Evolutionary conservation across 53 echinoderm and acorn worm genomes (phyloP).

Genomic region (Temnopleurus reevesii): DNA sequence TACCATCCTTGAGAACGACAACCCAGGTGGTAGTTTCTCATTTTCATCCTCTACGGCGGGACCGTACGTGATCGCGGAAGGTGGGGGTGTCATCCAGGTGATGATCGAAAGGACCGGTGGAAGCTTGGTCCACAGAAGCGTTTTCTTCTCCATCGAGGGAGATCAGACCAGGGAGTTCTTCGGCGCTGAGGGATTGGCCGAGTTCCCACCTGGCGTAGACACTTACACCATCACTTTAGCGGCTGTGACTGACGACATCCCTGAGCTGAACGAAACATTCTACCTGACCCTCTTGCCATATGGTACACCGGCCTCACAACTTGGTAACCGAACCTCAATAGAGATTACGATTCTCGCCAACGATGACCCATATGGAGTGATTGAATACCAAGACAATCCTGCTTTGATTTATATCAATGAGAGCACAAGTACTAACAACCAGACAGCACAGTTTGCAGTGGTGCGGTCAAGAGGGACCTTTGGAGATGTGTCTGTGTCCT

Average conservation of each 20-base stretch:
- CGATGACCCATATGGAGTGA: conserved; percentile 92
- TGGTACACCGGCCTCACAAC: conserved; percentile 79
- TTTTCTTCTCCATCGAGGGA: conserved; percentile 68
- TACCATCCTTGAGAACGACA: conserved; percentile 90
- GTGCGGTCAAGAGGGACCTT: conserved; percentile 73
- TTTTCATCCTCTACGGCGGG: conserved; percentile 72
- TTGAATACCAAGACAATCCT: conserved; percentile 72
- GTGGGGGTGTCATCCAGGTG: conserved; percentile 63
- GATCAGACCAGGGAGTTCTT: conserved; percentile 74
- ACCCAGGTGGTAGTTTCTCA: conserved; percentile 88
- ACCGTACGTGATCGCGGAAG: conserved; percentile 70
- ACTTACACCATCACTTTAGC: conserved; percentile 66
- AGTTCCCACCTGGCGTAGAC: conserved; percentile 76
- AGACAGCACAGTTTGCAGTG: conserved; percentile 75
- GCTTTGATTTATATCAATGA: conserved; percentile 72
- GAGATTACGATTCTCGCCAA: conserved; percentile 68
- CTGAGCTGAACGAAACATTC: conserved; percentile 86
- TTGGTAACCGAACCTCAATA: conserved; percentile 68
- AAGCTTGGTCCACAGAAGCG: conserved; percentile 72
- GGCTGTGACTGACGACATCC: conserved; percentile 75
- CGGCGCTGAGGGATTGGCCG: conserved; percentile 72
- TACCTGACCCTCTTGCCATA: conserved; percentile 67
- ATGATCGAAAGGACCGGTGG: conserved; percentile 78
- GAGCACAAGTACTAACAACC: conserved; percentile 57
- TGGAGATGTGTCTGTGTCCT: conserved; percentile 65